Percentiles rank a stretch among this genome's conserved stretches.
These are phyloP conservation scores for Trachythela sp. DNA, from an alignment of 64 coral and sea anemone genomes.

Conservation along the genomic window DNA sequence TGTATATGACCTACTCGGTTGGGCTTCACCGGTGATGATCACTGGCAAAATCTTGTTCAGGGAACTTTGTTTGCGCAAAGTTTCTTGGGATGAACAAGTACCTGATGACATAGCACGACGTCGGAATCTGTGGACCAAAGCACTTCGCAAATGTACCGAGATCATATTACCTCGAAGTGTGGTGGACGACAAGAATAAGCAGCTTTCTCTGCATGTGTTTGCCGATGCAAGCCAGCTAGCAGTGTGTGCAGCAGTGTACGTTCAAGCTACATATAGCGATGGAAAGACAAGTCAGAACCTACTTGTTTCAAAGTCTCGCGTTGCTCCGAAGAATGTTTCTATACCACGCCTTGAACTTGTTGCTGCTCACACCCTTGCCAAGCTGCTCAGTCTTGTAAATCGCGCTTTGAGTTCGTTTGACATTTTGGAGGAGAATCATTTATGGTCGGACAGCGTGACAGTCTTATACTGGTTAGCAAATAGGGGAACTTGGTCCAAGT, in stretches of 20 bases:
- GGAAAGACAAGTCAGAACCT: background rate
- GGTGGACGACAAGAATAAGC: background rate
- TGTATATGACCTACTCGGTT: too few species aligned
- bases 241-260: conserved; percentile 40
- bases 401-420: background rate
- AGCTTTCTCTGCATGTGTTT: conserved; percentile 49
- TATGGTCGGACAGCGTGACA: background rate
- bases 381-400: background rate
- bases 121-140: conserved; percentile 13
- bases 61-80: conserved; percentile 33
- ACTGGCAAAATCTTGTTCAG: conserved; percentile 48
- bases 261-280: conserved; percentile 19
- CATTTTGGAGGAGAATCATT: background rate
- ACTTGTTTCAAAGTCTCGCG: background rate
- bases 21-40: conserved; percentile 34
- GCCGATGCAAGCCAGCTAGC: conserved; percentile 49
- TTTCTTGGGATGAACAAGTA: conserved; percentile 48
- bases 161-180: conserved; percentile 48
- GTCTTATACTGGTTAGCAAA: background rate
- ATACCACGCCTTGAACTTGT: background rate
- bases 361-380: background rate
- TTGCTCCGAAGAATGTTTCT: background rate
- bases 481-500: background rate
- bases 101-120: conserved; percentile 18
- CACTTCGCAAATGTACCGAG: conserved; percentile 1